Percentiles rank a stretch among this genome's conserved stretches.
Evolutionary conservation across 2,888 invertebrate genomes (phyloP).

Genomic region (Acanthosepion esculentum): DNA sequence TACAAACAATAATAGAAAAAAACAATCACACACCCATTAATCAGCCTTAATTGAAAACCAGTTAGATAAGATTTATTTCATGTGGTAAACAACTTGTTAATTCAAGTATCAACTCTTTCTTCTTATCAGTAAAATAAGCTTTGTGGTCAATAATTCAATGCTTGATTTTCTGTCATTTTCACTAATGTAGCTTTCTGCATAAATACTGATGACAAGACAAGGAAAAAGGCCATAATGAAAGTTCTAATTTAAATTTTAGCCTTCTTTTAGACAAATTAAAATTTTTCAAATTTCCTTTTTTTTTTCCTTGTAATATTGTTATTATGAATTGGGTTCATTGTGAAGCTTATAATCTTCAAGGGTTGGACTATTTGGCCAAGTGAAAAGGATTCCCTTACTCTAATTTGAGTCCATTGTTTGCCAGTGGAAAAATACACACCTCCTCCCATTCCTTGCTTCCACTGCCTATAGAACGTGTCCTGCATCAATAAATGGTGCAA

Average conservation of each 20-base stretch:
- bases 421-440: not conserved
- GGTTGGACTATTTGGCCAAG: not conserved
- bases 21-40: too few relatives aligned
- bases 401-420: slow-evolving; percentile 33
- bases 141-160: not conserved
- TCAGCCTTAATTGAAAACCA: too few relatives aligned
- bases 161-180: not conserved
- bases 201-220: not conserved
- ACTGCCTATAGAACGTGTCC: slow-evolving; percentile 1
- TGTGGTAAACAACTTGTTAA: too few relatives aligned
- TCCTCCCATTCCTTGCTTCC: not conserved
- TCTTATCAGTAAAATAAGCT: not conserved
- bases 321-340: slow-evolving; percentile 1
- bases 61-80: too few relatives aligned
- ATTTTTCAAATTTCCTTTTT: slow-evolving; percentile 3
- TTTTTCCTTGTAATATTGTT: not conserved
- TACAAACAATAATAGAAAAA: too few relatives aligned
- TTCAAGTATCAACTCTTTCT: too few relatives aligned
- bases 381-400: slow-evolving; percentile 33
- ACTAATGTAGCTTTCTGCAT: not conserved
- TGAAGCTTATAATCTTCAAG: slow-evolving; percentile 11
- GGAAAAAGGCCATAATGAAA: not conserved
- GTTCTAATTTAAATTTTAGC: not conserved
- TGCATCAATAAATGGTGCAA: not conserved
- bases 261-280: not conserved